These are phyloP conservation scores for Rhyacophila brunnea DNA, from an alignment of 1,140 invertebrate genomes.

Conservation along the genomic window DNA sequence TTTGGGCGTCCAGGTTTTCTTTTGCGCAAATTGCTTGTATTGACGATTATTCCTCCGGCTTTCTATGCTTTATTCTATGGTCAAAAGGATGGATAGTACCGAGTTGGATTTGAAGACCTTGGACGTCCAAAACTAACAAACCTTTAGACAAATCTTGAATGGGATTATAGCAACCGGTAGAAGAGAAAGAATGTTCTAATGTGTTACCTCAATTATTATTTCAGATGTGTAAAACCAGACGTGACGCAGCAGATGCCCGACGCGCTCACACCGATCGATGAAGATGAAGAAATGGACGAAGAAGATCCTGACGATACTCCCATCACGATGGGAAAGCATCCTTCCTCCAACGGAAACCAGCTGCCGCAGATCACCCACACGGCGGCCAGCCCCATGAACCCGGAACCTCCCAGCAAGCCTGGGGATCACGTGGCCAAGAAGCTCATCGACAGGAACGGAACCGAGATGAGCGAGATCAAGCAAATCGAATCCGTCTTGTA, in stretches of 20 bases:
- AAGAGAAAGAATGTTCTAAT: too few species aligned
- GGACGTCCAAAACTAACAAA: too few species aligned
- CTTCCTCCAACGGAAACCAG: slow-evolving; percentile 27
- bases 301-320: slow-evolving; percentile 66
- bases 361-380: slow-evolving; percentile 51
- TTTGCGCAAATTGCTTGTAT: too few species aligned
- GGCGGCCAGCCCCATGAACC: slow-evolving; percentile 53
- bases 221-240: slow-evolving; percentile 48
- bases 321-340: slow-evolving; percentile 59
- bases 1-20: too few species aligned
- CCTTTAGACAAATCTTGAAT: too few species aligned
- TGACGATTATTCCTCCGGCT: too few species aligned
- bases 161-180: too few species aligned
- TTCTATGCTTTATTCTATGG: too few species aligned
- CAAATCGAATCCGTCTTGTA: slow-evolving; percentile 32
- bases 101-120: too few species aligned
- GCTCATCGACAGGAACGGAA: slow-evolving; percentile 8
- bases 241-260: slow-evolving; percentile 62
- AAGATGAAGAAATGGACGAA: slow-evolving; percentile 74
- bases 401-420: slow-evolving; percentile 47
- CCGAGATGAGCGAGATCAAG: slow-evolving; percentile 24
- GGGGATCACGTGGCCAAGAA: slow-evolving; percentile 13
- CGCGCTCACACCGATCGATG: slow-evolving; percentile 75
- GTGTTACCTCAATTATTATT: slow-evolving; percentile 32
- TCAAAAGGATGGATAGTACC: too few species aligned